Conservation (phyloP, 2,888 invertebrate genomes). For the Agrochola circellaris region DNA sequence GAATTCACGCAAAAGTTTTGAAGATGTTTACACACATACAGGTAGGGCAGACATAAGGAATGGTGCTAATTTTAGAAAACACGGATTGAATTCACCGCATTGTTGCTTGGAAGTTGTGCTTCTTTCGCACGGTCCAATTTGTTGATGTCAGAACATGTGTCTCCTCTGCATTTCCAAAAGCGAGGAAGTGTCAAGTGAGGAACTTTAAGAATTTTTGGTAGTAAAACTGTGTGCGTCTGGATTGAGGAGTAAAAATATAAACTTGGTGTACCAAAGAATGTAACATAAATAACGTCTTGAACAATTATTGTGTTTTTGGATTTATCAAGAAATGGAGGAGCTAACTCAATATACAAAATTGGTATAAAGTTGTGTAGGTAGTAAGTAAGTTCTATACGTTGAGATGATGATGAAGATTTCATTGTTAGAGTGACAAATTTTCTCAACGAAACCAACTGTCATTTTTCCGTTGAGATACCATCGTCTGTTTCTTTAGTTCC, state of each 20-base stretch:
- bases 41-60: background rate
- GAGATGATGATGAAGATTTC: background rate
- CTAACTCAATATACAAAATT: background rate
- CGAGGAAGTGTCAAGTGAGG: constrained; percentile 24
- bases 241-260: too few relatives aligned
- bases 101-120: constrained; percentile 12
- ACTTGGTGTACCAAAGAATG: constrained; percentile 10
- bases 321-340: background rate
- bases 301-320: background rate
- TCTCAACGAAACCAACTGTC: constrained; percentile 12
- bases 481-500: constrained; percentile 63
- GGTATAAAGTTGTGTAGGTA: too few relatives aligned
- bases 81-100: constrained; percentile 27
- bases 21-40: background rate
- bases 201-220: constrained; percentile 31
- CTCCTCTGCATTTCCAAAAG: constrained; percentile 38
- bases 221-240: too few relatives aligned
- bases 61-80: constrained; percentile 36
- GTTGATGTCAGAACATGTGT: constrained; percentile 43
- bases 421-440: constrained; percentile 12
- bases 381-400: background rate
- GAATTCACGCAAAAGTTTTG: background rate
- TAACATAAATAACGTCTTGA: background rate
- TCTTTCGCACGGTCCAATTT: constrained; percentile 54
- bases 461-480: constrained; percentile 48